Conservation (phyloP, 2,113 vertebrate species). For the Zosterops lateralis region DNA sequence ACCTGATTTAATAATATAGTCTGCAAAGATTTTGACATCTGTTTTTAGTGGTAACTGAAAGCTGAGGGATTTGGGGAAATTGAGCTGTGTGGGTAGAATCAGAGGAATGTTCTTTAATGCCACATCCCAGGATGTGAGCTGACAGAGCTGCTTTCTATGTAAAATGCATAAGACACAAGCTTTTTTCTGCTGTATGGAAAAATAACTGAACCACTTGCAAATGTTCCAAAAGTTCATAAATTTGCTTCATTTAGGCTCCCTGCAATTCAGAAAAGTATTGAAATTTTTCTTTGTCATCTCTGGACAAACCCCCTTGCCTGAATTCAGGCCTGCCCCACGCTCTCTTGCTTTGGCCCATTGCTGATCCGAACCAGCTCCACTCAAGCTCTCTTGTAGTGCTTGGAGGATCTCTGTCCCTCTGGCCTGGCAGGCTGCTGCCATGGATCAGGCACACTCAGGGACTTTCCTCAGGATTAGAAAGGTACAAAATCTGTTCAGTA, state of each 20-base stretch:
- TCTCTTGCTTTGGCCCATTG: neutral
- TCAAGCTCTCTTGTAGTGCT: neutral
- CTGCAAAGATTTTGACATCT: slow-evolving; percentile 16
- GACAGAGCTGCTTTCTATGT: neutral
- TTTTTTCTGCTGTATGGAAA: neutral
- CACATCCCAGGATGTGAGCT: neutral
- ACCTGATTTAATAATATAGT: neutral
- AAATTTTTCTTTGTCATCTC: neutral
- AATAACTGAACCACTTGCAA: neutral
- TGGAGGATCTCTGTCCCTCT: neutral
- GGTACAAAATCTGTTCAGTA: neutral
- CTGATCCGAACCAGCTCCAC: neutral
- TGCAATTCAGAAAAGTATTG: neutral
- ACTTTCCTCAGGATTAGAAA: neutral
- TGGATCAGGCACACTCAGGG: neutral
- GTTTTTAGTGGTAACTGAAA: slow-evolving; percentile 19
- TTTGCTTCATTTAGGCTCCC: neutral
- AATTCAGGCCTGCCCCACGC: neutral
- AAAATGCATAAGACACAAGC: neutral
- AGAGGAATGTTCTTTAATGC: neutral
- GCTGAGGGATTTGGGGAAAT: neutral
- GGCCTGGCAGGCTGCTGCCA: neutral
- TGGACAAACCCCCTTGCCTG: neutral
- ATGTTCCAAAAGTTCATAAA: neutral
- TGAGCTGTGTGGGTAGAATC: neutral